Evolutionary conservation across 2,797 vertebrate genomes (phyloP), one percentile per base, ranked within the genome.

Genomic region (Acanthopagrus latus): DNA sequence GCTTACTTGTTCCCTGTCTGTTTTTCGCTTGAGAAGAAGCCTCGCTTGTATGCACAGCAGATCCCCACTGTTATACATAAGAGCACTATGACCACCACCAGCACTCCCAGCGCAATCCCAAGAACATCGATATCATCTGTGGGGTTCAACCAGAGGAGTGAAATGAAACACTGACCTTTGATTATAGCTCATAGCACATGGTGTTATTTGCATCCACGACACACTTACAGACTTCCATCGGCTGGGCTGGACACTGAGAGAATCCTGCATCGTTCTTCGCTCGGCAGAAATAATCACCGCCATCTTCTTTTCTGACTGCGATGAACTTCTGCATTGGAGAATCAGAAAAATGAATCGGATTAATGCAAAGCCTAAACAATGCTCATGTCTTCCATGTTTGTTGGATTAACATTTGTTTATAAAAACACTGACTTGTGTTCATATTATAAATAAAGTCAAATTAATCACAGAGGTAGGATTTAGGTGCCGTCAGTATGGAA

Each of bases 181-280:
- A 2, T 29, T 18, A 11, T 18, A 11, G 57, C n/a, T 18, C 7
- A 18, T 7, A 16, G 33, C n/a, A 20, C 21, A 20, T 7, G 11
- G 0, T 1, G 2, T 7, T 12, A 23, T 62, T 4, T 7, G n/a
- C 17, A 0, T 54, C 46, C 9, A 57, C 29, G 54, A 29, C 13
- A 71, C 73, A 99, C 98, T 97, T 95, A 99, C 98, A 99, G 91
- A 99, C 96, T 97, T 99, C 98, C 97, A 99, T 97, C 84, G 91
- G 92, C 91, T 98, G 97, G 1, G 96, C 87, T 5, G 93, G 91
- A 55, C 98, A 99, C 91, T 96, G 94, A 9, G 97, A 92, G 5
- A 95, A 88, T 6, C 98, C 98, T 0, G 97, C 98, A 0, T 97
- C 96, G 0, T 99, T 99, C 56, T 93, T 96, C 0, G 98, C 98